Percentiles rank a stretch among this genome's conserved stretches.
phyloP scores from a whole-genome alignment of 2,888 invertebrate genomes.

The Hemistola chrysoprasaria region DNA sequence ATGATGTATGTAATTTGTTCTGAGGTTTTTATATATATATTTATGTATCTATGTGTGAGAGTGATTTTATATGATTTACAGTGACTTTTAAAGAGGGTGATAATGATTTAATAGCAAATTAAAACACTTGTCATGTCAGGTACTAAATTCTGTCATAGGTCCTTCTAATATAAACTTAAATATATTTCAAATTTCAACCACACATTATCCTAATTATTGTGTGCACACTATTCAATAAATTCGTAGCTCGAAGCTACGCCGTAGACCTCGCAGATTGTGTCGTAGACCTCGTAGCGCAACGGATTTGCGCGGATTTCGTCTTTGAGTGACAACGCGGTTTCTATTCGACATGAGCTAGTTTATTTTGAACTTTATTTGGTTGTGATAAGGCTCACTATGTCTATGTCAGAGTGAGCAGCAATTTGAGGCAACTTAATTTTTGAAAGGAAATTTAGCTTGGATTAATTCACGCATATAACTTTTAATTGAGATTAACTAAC shows the following conservation, averaged over 20 bases:
- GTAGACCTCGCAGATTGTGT: constrained; percentile 14
- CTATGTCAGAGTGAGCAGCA: constrained; percentile 12
- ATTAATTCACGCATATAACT: constrained; percentile 19
- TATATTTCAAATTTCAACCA: neutral
- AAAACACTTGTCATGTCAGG: no score
- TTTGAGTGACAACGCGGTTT: constrained; percentile 22
- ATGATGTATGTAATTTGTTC: constrained; percentile 8
- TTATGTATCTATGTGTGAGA: no score
- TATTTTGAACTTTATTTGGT: constrained; percentile 2
- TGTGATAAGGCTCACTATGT: constrained; percentile 7
- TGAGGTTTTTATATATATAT: no score
- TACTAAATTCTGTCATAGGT: no score
- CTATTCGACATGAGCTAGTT: constrained; percentile 17
- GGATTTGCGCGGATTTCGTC: constrained; percentile 18
- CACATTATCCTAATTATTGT: neutral
- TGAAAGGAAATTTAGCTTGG: constrained; percentile 14
- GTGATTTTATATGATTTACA: no score
- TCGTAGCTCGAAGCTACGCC: constrained; percentile 5
- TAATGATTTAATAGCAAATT: no score
- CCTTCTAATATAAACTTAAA: no score
- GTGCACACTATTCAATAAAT: neutral
- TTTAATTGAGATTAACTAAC: constrained; percentile 19
- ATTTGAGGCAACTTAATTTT: constrained; percentile 25
- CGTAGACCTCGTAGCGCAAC: constrained; percentile 13
- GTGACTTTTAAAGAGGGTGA: no score